Percentiles rank a stretch among this genome's conserved stretches.
Conservation (phyloP, 2,888 invertebrate genomes). For the Pammene aurita region DNA sequence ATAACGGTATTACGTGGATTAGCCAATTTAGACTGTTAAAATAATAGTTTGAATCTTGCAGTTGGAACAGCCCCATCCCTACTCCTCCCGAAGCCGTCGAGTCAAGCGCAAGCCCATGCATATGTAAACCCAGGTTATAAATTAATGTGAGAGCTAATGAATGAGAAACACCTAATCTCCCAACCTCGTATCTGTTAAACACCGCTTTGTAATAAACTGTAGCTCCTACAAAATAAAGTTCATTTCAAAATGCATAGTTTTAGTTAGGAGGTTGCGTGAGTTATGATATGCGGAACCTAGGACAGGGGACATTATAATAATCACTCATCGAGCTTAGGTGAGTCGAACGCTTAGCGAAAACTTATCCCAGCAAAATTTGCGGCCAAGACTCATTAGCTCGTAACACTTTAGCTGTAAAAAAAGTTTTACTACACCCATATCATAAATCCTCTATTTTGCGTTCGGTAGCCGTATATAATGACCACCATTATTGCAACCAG, state of each 20-base stretch:
- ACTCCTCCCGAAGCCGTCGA: slow-evolving; percentile 39
- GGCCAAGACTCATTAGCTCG: too few relatives aligned
- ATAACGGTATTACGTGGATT: too few relatives aligned
- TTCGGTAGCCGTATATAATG: too few relatives aligned
- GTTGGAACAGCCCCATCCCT: slow-evolving; percentile 27
- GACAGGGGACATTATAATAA: too few relatives aligned
- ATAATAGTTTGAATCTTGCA: background rate
- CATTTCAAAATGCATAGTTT: background rate
- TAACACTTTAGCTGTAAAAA: too few relatives aligned
- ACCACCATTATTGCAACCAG: too few relatives aligned
- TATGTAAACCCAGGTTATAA: slow-evolving; percentile 62
- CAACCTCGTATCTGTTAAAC: slow-evolving; percentile 1
- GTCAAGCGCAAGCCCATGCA: slow-evolving; percentile 56
- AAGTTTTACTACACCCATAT: too few relatives aligned
- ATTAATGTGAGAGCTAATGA: slow-evolving; percentile 67
- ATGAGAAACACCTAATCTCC: slow-evolving; percentile 51
- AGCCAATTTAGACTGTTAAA: too few relatives aligned
- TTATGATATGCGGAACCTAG: background rate
- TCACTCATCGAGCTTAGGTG: background rate
- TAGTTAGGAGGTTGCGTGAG: background rate
- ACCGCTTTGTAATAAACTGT: background rate
- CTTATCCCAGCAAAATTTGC: background rate
- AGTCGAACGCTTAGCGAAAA: background rate
- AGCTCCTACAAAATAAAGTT: background rate
- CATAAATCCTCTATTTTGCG: too few relatives aligned